Conservation (phyloP, 2,113 vertebrate genomes). For the Pyrgilauda ruficollis region DNA sequence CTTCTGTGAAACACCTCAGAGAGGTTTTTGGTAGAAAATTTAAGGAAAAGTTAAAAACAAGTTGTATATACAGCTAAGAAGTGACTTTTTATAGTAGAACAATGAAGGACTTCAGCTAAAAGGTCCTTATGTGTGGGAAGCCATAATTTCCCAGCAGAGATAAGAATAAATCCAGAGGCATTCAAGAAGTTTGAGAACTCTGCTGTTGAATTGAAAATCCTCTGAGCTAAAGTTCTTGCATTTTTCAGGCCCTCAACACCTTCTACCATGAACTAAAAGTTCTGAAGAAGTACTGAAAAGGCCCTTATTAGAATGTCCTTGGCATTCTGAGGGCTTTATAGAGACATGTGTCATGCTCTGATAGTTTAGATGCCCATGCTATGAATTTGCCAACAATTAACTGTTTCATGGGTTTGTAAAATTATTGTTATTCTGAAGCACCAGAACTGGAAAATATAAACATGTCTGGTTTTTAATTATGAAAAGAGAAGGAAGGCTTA, state of each 20-base stretch:
- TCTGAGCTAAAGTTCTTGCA: not conserved
- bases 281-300: not conserved
- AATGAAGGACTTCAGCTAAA: not conserved
- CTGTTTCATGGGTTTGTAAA: not conserved
- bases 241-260: not conserved
- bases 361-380: not conserved
- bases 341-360: not conserved
- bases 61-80: not conserved
- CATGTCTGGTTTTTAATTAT: not conserved
- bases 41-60: not conserved
- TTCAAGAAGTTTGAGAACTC: not conserved
- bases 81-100: not conserved
- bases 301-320: not conserved
- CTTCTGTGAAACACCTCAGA: not conserved
- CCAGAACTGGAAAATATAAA: not conserved
- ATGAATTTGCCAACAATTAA: conserved; percentile 36
- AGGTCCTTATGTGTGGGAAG: not conserved
- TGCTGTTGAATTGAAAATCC: not conserved
- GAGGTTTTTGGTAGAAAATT: not conserved
- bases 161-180: not conserved
- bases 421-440: not conserved
- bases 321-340: not conserved
- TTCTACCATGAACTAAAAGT: not conserved
- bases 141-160: not conserved
- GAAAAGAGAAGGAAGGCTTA: not conserved